Percentiles rank a stretch among this genome's conserved stretches.
Conservation (phyloP, 2,113 vertebrate species). For the Alexandromys fortis region DNA sequence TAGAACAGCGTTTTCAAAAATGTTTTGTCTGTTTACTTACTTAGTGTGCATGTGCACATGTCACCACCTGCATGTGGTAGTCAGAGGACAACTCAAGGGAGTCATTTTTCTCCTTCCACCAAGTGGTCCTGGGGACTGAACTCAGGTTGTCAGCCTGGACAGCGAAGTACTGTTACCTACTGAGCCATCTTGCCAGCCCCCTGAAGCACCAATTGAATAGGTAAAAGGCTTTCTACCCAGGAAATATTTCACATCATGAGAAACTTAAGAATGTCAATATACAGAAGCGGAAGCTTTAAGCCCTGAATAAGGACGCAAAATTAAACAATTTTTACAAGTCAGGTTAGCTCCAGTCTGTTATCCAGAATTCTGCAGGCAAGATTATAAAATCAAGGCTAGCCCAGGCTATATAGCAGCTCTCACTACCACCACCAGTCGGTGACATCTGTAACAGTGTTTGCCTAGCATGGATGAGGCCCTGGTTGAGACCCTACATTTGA, state of each 20-base stretch:
- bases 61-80: too few species aligned
- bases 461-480: not conserved
- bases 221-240: constrained; percentile 20
- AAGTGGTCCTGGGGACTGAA: not conserved
- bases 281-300: constrained; percentile 48
- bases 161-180: not conserved
- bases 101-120: not conserved
- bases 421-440: not conserved
- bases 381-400: not conserved
- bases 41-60: too few species aligned
- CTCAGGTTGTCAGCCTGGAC: not conserved
- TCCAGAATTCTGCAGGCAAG: not conserved
- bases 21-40: too few species aligned
- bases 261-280: constrained; percentile 44
- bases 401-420: not conserved
- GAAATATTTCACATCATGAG: constrained; percentile 54
- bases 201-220: not conserved
- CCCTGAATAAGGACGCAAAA: constrained; percentile 36
- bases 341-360: not conserved
- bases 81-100: not conserved
- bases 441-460: not conserved
- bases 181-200: not conserved
- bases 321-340: constrained; percentile 38
- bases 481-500: not conserved
- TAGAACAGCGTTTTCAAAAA: not conserved